A percentile compares a stretch with the other conserved stretches of the same genome.
Evolutionary conservation across 2,113 vertebrate species (phyloP).

Genomic region (Prinia subflava): DNA sequence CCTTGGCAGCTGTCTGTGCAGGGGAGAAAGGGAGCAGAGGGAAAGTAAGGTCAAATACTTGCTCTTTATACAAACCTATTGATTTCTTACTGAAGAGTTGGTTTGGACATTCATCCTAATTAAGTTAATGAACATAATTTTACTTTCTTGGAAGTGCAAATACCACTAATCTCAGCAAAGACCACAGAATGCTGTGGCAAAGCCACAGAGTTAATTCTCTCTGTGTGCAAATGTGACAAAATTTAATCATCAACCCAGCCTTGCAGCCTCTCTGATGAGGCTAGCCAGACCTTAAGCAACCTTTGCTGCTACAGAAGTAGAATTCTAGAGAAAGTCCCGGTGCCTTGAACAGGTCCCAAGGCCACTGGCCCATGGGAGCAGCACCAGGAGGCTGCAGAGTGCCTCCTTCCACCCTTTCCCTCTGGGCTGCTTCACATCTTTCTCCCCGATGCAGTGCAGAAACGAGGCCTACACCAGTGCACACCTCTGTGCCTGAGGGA

Average conservation of each 20-base stretch:
- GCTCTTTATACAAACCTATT: background rate
- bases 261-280: background rate
- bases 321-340: background rate
- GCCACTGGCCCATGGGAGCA: background rate
- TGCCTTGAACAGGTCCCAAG: accelerated
- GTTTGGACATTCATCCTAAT: background rate
- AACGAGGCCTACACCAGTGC: background rate
- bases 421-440: background rate
- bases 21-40: background rate
- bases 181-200: background rate
- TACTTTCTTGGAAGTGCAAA: background rate
- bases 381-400: background rate
- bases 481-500: background rate
- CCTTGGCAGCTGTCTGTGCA: background rate
- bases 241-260: background rate
- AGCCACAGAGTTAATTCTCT: background rate
- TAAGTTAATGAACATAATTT: background rate
- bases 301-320: background rate
- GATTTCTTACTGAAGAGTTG: background rate
- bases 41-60: background rate
- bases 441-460: background rate
- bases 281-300: background rate
- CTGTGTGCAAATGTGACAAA: background rate
- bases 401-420: background rate
- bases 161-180: background rate